phyloP scores from a whole-genome alignment of 2,113 vertebrate species.

The Sinosuthora webbiana region DNA sequence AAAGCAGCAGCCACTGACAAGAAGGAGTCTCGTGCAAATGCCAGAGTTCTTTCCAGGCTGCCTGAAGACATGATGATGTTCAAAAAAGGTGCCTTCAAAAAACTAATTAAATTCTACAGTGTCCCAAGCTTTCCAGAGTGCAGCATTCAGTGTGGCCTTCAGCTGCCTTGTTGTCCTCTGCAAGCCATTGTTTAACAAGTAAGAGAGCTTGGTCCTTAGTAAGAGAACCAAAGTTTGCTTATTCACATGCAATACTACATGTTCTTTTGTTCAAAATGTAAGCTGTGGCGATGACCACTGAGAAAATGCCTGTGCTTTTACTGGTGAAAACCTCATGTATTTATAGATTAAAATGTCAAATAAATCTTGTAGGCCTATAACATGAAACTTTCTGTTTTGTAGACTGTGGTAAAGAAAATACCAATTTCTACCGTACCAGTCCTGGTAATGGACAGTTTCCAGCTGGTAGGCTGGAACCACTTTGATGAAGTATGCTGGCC shows the following conservation, averaged over 20 bases:
- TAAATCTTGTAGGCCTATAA: background rate
- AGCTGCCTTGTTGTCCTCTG: conserved; percentile 85
- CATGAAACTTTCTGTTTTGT: background rate
- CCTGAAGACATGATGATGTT: conserved; percentile 78
- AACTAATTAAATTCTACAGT: conserved; percentile 90
- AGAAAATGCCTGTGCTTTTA: conserved; percentile 64
- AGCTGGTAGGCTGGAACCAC: background rate
- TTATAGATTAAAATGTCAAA: conserved; percentile 14
- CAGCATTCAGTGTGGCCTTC: conserved; percentile 81
- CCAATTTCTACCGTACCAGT: background rate
- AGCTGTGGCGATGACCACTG: background rate
- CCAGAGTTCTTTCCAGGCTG: conserved; percentile 70
- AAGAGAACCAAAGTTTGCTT: conserved; percentile 18
- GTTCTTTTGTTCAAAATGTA: conserved; percentile 36
- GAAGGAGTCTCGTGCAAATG: conserved; percentile 9
- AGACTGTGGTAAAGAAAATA: background rate
- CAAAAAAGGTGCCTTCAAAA: conserved; percentile 83
- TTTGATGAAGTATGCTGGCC: background rate
- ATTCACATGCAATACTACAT: conserved; percentile 51
- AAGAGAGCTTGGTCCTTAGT: background rate
- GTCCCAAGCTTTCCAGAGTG: conserved; percentile 88
- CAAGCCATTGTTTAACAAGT: conserved; percentile 74
- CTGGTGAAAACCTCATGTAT: conserved; percentile 39
- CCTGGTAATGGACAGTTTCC: background rate
- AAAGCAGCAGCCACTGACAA: conserved; percentile 39